phyloP scores from a whole-genome alignment of 2,113 vertebrate genomes.

The Tichodroma muraria region DNA sequence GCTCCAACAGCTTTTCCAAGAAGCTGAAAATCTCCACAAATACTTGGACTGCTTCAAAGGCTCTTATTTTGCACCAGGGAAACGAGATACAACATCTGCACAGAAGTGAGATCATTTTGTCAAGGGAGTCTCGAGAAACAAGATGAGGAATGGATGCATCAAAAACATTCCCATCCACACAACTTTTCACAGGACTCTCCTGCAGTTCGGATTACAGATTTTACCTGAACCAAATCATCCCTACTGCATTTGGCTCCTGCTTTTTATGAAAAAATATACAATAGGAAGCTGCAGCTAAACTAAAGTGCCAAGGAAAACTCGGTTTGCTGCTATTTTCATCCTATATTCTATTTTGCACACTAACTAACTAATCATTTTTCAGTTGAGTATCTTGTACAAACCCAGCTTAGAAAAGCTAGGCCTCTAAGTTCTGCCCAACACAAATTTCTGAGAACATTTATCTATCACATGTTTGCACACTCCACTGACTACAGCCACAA shows the following conservation, averaged over 20 bases:
- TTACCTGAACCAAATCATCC: background rate
- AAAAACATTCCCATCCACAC: background rate
- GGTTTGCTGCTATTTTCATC: background rate
- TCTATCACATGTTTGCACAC: background rate
- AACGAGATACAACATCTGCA: conserved; percentile 46
- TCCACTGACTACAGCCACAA: background rate
- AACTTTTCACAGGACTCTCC: background rate
- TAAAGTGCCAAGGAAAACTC: background rate
- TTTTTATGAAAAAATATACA: background rate
- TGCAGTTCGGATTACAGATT: background rate
- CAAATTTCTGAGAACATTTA: background rate
- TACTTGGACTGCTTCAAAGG: background rate
- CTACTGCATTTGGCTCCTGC: background rate
- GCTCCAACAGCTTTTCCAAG: background rate
- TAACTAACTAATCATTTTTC: background rate
- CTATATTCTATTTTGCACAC: background rate
- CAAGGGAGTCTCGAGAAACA: conserved; percentile 34
- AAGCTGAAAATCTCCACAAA: conserved; percentile 4
- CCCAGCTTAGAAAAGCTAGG: background rate
- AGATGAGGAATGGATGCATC: background rate
- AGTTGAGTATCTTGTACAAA: background rate
- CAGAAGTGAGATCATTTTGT: conserved; percentile 40
- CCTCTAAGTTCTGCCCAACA: background rate
- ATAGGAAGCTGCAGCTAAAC: background rate
- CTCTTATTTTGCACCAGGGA: conserved; percentile 22